phyloP scores from a whole-genome alignment of 2,797 vertebrate species.

The Melanotaenia maccullochi region DNA sequence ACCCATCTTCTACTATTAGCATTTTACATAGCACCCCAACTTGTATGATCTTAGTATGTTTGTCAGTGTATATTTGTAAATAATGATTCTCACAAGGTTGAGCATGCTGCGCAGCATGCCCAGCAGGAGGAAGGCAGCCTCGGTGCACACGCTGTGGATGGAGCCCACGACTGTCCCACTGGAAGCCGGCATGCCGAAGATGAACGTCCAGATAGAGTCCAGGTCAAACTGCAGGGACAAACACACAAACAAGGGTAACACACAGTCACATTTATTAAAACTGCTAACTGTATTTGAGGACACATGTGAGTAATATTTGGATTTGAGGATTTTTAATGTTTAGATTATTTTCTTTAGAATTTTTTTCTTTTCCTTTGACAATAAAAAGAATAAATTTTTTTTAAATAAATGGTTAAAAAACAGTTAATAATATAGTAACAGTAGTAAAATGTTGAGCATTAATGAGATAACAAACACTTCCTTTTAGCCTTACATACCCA shows the following conservation, averaged over 20 bases:
- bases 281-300: background rate
- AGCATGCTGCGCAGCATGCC: slow-evolving; percentile 99
- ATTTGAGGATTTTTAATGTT: no score
- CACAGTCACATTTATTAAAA: background rate
- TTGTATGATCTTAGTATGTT: no score
- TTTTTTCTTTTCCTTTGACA: no score
- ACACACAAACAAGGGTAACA: slow-evolving; percentile 54
- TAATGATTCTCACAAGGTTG: slow-evolving; percentile 88
- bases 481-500: no score
- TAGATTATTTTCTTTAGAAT: background rate
- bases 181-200: slow-evolving; percentile 97
- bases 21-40: no score
- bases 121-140: slow-evolving; percentile 93
- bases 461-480: no score
- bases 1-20: no score
- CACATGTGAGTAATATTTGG: no score
- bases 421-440: no score
- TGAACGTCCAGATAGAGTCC: slow-evolving; percentile 98
- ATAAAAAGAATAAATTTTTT: no score
- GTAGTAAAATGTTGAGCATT: no score
- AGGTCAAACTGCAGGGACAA: slow-evolving; percentile 90
- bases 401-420: no score
- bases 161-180: slow-evolving; percentile 91
- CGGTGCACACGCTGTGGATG: slow-evolving; percentile 93
- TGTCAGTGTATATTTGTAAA: background rate